Percentiles rank a stretch among this genome's conserved stretches.
phyloP scores from a whole-genome alignment of 53 echinoderm and acorn worm species.

The Paracentrotus lividus region DNA sequence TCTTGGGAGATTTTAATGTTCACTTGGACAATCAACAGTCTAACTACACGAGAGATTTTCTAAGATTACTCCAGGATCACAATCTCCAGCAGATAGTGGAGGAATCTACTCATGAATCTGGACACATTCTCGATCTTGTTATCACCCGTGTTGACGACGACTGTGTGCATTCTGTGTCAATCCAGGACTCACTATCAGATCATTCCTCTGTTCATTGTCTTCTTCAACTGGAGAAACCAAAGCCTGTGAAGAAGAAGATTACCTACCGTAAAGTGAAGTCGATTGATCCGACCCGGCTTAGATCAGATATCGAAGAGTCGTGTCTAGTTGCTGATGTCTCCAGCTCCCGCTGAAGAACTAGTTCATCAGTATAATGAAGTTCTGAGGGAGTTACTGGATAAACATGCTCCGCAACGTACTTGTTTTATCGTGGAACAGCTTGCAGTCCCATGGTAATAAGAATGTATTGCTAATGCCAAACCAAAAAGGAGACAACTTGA shows the following conservation, averaged over 20 bases:
- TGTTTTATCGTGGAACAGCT: neutral
- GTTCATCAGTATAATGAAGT: neutral
- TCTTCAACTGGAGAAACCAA: constrained; percentile 72
- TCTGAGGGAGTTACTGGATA: neutral
- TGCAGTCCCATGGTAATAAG: neutral
- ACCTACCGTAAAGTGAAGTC: constrained; percentile 64
- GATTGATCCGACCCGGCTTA: constrained; percentile 41
- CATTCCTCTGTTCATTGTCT: constrained; percentile 71
- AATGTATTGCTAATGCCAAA: neutral
- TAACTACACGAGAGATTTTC: neutral
- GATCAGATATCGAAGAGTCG: neutral
- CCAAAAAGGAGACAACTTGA: neutral
- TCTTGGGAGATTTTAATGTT: neutral
- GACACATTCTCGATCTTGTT: constrained; percentile 54
- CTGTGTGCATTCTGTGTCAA: neutral
- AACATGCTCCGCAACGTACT: neutral
- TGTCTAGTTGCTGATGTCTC: neutral
- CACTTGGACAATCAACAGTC: neutral
- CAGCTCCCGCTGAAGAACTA: neutral
- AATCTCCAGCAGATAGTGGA: constrained; percentile 56
- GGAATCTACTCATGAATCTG: constrained; percentile 60
- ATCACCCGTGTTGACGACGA: constrained; percentile 35
- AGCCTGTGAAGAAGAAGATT: constrained; percentile 36
- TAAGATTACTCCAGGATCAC: constrained; percentile 24
- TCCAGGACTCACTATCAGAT: constrained; percentile 69